Percentiles rank a stretch among this genome's conserved stretches.
Conservation (phyloP, 2,797 vertebrate genomes). For the Ibycter americanus region DNA sequence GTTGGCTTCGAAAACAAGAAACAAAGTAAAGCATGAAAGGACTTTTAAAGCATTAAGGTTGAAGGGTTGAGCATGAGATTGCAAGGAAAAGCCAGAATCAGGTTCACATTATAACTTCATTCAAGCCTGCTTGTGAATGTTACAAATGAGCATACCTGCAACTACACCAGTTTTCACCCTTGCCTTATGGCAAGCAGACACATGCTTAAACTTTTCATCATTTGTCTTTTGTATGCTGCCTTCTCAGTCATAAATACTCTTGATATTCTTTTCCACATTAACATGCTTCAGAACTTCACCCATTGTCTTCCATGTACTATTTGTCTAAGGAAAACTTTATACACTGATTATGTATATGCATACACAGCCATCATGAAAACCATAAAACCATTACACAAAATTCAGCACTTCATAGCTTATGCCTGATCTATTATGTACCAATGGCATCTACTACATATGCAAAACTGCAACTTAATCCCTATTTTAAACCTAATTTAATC, state of each 20-base stretch:
- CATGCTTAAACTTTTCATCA: neutral
- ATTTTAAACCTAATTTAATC: neutral
- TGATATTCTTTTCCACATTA: neutral
- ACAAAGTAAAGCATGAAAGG: neutral
- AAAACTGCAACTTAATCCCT: neutral
- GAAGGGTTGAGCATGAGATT: neutral
- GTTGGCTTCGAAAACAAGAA: neutral
- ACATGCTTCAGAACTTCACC: neutral
- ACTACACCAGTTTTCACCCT: neutral
- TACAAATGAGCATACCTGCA: neutral
- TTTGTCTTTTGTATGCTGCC: neutral
- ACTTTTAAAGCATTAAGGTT: neutral
- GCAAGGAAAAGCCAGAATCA: neutral
- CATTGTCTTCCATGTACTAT: neutral
- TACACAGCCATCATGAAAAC: neutral
- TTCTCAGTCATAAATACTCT: neutral
- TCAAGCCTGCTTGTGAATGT: neutral
- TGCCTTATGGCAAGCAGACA: neutral
- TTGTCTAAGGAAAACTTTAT: neutral
- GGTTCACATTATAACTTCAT: neutral
- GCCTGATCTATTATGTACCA: neutral
- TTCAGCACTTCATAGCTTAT: neutral
- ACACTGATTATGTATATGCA: neutral
- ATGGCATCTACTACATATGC: neutral
- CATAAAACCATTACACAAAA: neutral